phyloP scores from a whole-genome alignment of 2,113 vertebrate genomes.

The Callionymus lyra region DNA sequence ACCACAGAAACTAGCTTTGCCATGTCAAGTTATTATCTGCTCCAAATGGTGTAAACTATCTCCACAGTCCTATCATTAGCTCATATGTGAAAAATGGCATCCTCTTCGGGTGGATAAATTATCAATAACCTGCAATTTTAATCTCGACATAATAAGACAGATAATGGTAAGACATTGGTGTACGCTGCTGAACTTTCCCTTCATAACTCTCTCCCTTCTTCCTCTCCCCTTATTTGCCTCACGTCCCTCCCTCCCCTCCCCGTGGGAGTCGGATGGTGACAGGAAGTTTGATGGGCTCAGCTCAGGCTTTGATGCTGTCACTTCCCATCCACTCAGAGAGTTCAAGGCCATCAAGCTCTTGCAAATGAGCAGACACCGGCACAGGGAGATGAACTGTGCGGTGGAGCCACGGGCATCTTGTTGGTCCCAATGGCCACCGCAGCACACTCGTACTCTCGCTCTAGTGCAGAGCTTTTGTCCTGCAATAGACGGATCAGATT shows the following conservation, averaged over 20 bases:
- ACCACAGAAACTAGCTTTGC: too few relatives aligned
- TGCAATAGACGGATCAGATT: too few relatives aligned
- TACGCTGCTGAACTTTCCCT: conserved; percentile 22
- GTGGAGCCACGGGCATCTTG: conserved; percentile 39
- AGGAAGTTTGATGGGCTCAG: conserved; percentile 64
- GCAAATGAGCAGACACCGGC: conserved; percentile 54
- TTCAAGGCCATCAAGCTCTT: conserved; percentile 64
- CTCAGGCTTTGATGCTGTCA: conserved; percentile 67
- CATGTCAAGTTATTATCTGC: too few relatives aligned
- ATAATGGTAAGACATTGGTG: too few relatives aligned
- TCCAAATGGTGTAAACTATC: too few relatives aligned
- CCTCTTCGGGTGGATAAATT: too few relatives aligned
- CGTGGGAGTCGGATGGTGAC: conserved; percentile 53
- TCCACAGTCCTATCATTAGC: too few relatives aligned
- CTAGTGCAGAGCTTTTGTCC: too few relatives aligned
- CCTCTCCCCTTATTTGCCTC: conserved; percentile 7
- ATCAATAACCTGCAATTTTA: too few relatives aligned
- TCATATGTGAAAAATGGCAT: too few relatives aligned
- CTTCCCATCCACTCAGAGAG: conserved; percentile 62
- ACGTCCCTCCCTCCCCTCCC: conserved; percentile 25
- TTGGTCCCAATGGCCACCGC: conserved; percentile 32
- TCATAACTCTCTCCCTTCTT: conserved; percentile 22
- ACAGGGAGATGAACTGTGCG: conserved; percentile 32
- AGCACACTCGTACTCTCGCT: conserved; percentile 24
- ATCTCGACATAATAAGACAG: too few relatives aligned